Conservation (phyloP, 2,797 vertebrate species). For the Neosilurus mollespiculum region DNA sequence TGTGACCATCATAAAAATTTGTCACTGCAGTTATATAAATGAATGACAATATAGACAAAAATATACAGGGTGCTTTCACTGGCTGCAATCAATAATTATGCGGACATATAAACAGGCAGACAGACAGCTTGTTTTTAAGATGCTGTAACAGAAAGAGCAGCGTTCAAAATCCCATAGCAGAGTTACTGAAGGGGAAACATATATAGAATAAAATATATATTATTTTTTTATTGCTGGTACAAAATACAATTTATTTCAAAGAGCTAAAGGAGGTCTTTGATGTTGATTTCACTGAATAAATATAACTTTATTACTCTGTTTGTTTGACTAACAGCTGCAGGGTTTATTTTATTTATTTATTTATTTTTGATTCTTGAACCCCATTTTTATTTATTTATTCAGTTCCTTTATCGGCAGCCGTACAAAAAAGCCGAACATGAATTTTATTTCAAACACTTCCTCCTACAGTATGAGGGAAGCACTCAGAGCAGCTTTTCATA, state of each 20-base stretch:
- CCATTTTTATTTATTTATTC: constrained; percentile 22
- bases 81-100: background rate
- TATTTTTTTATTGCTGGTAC: background rate
- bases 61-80: background rate
- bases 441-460: constrained; percentile 50
- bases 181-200: background rate
- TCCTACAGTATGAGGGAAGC: constrained; percentile 44
- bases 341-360: background rate
- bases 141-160: background rate
- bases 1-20: no score
- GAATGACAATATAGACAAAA: background rate
- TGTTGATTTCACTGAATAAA: constrained; percentile 15
- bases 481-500: constrained; percentile 58
- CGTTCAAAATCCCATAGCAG: background rate
- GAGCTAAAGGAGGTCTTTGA: constrained; percentile 6
- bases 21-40: background rate
- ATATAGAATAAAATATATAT: background rate
- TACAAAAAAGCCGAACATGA: constrained; percentile 50
- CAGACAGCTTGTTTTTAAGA: background rate
- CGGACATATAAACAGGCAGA: background rate
- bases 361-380: background rate
- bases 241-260: constrained; percentile 6
- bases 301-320: constrained; percentile 14
- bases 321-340: constrained; percentile 24
- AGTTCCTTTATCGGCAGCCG: constrained; percentile 27